Conservation (phyloP, 2,888 invertebrate genomes). For the Chymomyza procnemis region DNA sequence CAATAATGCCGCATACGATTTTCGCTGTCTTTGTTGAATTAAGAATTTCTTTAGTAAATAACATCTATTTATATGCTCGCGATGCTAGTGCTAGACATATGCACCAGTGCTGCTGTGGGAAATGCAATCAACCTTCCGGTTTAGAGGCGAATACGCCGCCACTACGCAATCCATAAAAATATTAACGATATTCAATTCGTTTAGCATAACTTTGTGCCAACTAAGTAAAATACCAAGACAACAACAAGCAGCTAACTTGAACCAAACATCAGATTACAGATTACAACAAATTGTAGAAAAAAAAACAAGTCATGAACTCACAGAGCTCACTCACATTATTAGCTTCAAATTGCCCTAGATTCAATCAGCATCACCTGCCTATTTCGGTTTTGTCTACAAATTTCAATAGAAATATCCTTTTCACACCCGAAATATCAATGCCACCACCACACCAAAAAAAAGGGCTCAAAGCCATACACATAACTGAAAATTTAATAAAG, state of each 20-base stretch:
- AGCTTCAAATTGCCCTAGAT: neutral
- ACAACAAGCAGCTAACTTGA: neutral
- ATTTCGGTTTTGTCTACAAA: neutral
- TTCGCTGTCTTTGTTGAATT: too few species aligned
- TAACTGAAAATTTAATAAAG: constrained; percentile 64
- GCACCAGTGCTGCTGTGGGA: too few species aligned
- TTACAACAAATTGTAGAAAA: neutral
- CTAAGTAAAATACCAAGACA: neutral
- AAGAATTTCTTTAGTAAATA: too few species aligned
- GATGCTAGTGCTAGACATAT: too few species aligned
- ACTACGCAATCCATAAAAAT: too few species aligned
- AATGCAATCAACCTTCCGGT: too few species aligned
- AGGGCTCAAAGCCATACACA: neutral
- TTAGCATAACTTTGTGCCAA: too few species aligned
- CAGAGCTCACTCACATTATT: neutral
- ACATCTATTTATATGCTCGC: too few species aligned
- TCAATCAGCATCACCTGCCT: neutral
- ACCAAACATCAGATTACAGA: neutral
- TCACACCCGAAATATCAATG: neutral
- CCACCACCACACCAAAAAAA: neutral
- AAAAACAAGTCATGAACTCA: neutral
- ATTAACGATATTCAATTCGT: too few species aligned
- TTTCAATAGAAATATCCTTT: neutral
- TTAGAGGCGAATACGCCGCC: too few species aligned
- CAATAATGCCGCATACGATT: too few species aligned